phyloP scores from a whole-genome alignment of 2,113 vertebrate genomes.

The Brienomyrus brachyistius region DNA sequence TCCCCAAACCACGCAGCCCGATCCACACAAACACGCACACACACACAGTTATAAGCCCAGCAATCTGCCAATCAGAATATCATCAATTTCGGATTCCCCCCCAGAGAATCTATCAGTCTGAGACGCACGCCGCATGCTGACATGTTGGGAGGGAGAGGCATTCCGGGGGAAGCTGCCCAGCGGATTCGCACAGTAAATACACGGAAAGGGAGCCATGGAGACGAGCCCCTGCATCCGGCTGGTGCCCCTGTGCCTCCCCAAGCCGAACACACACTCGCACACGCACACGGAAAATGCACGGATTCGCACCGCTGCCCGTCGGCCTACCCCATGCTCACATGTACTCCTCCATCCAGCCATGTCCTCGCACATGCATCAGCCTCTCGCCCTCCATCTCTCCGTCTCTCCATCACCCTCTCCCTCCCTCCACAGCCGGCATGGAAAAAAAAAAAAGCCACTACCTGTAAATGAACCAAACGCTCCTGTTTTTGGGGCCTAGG shows the following conservation, averaged over 20 bases:
- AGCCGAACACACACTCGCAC: background rate
- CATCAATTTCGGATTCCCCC: slow-evolving; percentile 14
- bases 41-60: background rate
- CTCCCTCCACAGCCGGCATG: slow-evolving; percentile 62
- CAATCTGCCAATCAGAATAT: slow-evolving; percentile 19
- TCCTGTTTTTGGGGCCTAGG: slow-evolving; percentile 83
- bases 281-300: background rate
- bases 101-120: background rate
- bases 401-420: slow-evolving; percentile 48
- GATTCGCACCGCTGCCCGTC: background rate
- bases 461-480: slow-evolving; percentile 96
- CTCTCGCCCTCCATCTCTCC: slow-evolving; percentile 14
- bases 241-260: background rate
- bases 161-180: slow-evolving; percentile 15
- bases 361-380: slow-evolving; percentile 22
- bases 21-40: slow-evolving; percentile 12
- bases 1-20: background rate
- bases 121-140: slow-evolving; percentile 11
- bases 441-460: slow-evolving; percentile 70
- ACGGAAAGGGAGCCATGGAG: slow-evolving; percentile 10
- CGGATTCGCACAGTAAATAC: slow-evolving; percentile 14
- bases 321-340: slow-evolving; percentile 10
- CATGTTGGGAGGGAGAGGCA: slow-evolving; percentile 13
- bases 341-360: slow-evolving; percentile 17
- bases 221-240: background rate